These are phyloP conservation scores for Rhagium mordax DNA, from an alignment of 2,888 invertebrate genomes.

Conservation along the genomic window DNA sequence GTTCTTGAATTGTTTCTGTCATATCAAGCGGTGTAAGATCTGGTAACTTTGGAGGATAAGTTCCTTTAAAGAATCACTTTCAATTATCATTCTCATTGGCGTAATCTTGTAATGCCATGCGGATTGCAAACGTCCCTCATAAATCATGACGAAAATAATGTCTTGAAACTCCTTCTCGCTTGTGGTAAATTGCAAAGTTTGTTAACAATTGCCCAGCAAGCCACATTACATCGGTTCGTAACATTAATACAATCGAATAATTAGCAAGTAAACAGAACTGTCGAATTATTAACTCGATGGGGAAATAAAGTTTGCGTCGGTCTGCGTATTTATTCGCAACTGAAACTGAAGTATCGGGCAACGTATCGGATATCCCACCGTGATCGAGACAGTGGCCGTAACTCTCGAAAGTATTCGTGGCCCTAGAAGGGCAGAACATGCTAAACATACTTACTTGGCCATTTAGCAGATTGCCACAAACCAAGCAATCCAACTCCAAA, in stretches of 20 bases:
- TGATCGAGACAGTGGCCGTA: conserved; percentile 36
- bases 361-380: conserved; percentile 44
- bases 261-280: not conserved
- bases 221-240: not conserved
- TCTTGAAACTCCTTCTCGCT: too few relatives aligned
- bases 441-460: conserved; percentile 48
- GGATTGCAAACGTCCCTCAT: too few relatives aligned
- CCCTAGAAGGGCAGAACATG: conserved; percentile 30
- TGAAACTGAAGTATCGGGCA: conserved; percentile 11
- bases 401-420: conserved; percentile 44
- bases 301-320: not conserved
- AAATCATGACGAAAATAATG: too few relatives aligned
- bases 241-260: not conserved
- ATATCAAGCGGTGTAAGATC: too few relatives aligned
- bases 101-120: too few relatives aligned
- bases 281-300: not conserved
- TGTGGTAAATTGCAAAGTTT: not conserved
- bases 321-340: not conserved
- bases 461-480: conserved; percentile 56
- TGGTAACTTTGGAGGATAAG: too few relatives aligned
- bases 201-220: not conserved
- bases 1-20: too few relatives aligned
- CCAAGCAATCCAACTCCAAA: conserved; percentile 62
- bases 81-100: too few relatives aligned
- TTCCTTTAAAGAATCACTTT: too few relatives aligned